Base-by-base conservation (phyloP, 37 sponge, comb jelly and placozoan genomes). In the Aplysina aerophoba region DNA sequence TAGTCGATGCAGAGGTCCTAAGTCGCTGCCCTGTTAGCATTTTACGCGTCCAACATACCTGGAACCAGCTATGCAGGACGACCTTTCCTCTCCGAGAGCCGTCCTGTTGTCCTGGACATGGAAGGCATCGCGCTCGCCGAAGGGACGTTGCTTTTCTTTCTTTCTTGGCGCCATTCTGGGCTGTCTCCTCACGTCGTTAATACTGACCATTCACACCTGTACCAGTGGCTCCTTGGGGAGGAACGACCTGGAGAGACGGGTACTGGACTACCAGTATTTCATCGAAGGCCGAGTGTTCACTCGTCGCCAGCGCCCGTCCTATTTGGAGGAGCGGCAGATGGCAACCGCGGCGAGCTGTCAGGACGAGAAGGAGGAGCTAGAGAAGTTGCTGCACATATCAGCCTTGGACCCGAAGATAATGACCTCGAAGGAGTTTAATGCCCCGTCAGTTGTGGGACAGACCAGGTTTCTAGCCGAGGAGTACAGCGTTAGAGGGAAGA, bases 101-200 rank as follows among this genome's bases (percentile, higher is more conserved):
- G 6, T 44, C 3, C 6, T 44, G 50, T 44, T 44, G 50, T 44
- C 50, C 8, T 44, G 50, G 50, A 44, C 8, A 44, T 44, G 50
- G 50, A 44, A 8, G 50, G 50, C 8, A 8, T 44, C 50, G 50
- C 50, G 50, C 50, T 44, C 50, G 24, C 31, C 31, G 53, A 50
- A 24, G 24, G 78, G 78, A 75, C 44, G 24, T 1, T 75, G 78
- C 78, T 50, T 75, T 41, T 75, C 31, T 15, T 44, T 75, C 54
- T 75, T 75, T 15, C n/a, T 75, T 21, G 78, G 78, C 78, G 78
- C 78, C 53, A 75, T 75, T 3, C 21, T 75, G 20, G 78, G 78
- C 25, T 75, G 78, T 40, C 53, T 75, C 37, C 37, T 75, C 17
- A 75, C 78, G 21, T 75, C 78, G 12, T 2, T 75, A 24, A 36